These are phyloP conservation scores for Arctopsyche grandis DNA, from an alignment of 1,140 invertebrate species.

Conservation along the genomic window DNA sequence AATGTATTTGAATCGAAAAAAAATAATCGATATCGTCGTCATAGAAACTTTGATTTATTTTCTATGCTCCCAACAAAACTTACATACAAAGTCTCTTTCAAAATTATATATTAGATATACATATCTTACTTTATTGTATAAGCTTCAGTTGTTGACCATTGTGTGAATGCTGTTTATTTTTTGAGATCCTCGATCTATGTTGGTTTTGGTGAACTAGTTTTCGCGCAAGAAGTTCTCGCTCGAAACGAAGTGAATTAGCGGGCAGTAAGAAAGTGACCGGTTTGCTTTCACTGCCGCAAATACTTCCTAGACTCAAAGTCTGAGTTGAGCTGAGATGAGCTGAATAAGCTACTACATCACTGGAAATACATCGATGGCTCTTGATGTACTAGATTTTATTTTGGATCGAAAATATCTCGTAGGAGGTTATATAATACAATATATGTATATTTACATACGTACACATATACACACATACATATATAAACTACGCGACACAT, in stretches of 20 bases:
- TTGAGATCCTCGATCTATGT: background rate
- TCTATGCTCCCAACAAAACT: too few species aligned
- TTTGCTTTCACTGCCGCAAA: constrained; percentile 25
- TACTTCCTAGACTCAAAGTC: constrained; percentile 12
- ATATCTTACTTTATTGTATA: too few species aligned
- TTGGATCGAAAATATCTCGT: too few species aligned
- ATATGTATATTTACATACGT: background rate
- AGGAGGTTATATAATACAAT: background rate
- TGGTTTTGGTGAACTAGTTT: background rate
- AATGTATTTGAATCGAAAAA: too few species aligned
- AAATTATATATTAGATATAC: too few species aligned
- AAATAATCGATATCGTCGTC: too few species aligned
- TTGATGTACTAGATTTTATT: too few species aligned
- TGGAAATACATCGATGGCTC: background rate
- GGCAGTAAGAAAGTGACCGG: constrained; percentile 22
- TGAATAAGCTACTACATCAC: background rate
- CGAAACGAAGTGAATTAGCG: background rate
- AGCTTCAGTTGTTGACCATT: too few species aligned
- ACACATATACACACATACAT: background rate
- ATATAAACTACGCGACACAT: background rate
- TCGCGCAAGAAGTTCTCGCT: background rate
- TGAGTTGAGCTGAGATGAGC: constrained; percentile 9
- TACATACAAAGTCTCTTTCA: too few species aligned
- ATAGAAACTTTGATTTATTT: too few species aligned
- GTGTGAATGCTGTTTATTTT: too few species aligned